Base-by-base conservation (phyloP, 2,797 vertebrate genomes). In the Coregonus suidteri region DNA sequence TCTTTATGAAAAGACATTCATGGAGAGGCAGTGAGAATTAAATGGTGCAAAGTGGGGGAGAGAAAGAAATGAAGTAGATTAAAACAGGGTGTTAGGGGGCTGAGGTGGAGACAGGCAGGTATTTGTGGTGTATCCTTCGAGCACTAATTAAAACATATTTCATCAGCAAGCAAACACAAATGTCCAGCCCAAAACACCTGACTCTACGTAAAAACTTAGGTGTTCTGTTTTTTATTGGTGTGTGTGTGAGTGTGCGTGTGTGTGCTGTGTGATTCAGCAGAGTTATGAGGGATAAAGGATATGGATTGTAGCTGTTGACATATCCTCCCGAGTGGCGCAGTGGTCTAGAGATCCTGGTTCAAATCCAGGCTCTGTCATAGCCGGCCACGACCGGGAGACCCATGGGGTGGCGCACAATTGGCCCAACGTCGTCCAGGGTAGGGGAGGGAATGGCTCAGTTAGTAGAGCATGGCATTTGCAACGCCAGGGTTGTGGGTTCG, bases 151-250 rank as follows among this genome's bases (percentile, higher is more conserved):
- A 56, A n/a, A 62, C 16, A 4, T 54, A 51, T 71, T 72, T 20
- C 31, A 18, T 37, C 30, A 16, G 9, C 25, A 37, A 59, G 37
- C 66, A 70, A 76, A 70, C 66, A 59, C 20, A 20, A 31, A 53
- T 67, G n/a, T 73, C 18, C 59, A 66, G 25, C 16, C 76, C 3
- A 35, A 73, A 65, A 77, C 16, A n/a, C n/a, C 14, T 16, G 47
- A 35, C 30, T 67, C n/a, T 25, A 25, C 31, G 30, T 41, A 20
- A 9, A 53, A 73, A 7, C 20, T 16, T 41, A 41, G 41, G 1
- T 9, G 41, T 9, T 2, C 41, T 41, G 41, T 25, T 9, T 41
- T 41, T 56, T 41, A 18, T n/a, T 1, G n/a, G 71, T 54, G 71
- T 72, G 5, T 30, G n/a, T 52, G 51, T 30, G 37, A 13, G 67